Base-by-base conservation (phyloP, 2,113 vertebrate genomes). In the Diadophis punctatus region DNA sequence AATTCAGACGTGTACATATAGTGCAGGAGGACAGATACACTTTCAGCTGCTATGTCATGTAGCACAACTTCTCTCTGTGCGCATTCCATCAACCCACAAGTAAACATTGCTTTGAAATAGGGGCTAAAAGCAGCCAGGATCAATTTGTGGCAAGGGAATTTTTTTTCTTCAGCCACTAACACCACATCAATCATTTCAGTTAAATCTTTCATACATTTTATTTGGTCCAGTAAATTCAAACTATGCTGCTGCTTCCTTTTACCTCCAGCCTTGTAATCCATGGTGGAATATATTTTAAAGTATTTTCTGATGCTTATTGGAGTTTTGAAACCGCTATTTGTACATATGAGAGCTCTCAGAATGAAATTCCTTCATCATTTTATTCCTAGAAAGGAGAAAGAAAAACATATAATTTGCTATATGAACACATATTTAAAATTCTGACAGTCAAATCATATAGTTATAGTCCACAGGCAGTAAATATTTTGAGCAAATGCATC, bases 91-190 rank as follows among this genome's bases (percentile, higher is more conserved):
- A 99, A 96, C 68, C 99, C 99, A 10, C 99, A 99, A 56, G 98
- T 99, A 95, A 99, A 99, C 99, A 99, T 99, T 1, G 98, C 99
- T 63, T 97, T 98, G 96, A 99, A 99, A 91, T 99, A 99, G 23
- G 99, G 98, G 52, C 99, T 99, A 93, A 99, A 99, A 4, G 98
- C 98, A 11, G 99, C 98, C n/a, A 99, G 97, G 23, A 99, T 97
- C 5, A 99, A 96, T 18, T 98, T 98, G 96, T 99, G 99, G 95
- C 99, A 99, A 22, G 98, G 98, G 94, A 99, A 99, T 87, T 96
- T 97, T 96, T 99, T 97, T 85, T 97, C 98, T 93, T 99, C 99
- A 12, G 98, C 98, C 8, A 99, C 96, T 8, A 99, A 97, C 8
- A 99, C 97, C 16, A 99, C 98, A 2, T 99, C 99, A 8, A 98